These are phyloP conservation scores for Cassiopea andromeda DNA, from an alignment of 30 jellyfish, hydroid and myxozoan genomes.

Conservation along the genomic window DNA sequence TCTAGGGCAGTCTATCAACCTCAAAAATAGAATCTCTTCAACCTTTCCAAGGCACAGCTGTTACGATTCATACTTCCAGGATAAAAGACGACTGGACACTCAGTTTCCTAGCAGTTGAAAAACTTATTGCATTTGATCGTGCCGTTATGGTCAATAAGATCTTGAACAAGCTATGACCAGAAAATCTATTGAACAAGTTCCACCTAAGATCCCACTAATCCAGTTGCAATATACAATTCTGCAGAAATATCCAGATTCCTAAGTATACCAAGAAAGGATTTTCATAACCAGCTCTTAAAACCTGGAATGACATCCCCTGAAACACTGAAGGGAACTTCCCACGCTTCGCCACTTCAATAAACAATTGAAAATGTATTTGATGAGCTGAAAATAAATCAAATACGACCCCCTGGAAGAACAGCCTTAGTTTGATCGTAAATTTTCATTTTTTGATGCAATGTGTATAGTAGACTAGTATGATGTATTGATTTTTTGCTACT, in stretches of 20 bases:
- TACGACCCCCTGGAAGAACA: not conserved
- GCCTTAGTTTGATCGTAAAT: too few species aligned
- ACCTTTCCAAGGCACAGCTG: not conserved
- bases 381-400: not conserved
- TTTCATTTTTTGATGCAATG: too few species aligned
- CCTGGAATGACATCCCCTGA: not conserved
- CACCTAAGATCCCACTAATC: not conserved
- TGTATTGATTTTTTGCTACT: too few species aligned
- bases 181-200: conserved; percentile 4
- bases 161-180: not conserved
- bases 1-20: not conserved
- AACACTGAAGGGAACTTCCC: not conserved
- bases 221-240: conserved; percentile 19
- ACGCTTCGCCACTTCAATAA: not conserved
- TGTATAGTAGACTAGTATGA: too few species aligned
- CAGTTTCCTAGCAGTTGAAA: not conserved
- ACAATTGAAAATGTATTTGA: not conserved
- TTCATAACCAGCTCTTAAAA: not conserved
- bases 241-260: conserved; percentile 3
- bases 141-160: not conserved
- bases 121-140: conserved; percentile 10
- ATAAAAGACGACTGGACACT: not conserved
- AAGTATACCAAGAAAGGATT: not conserved
- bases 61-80: not conserved
- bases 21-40: conserved; percentile 8